phyloP scores from a whole-genome alignment of 1,140 invertebrate species.

The Dendroctonus ponderosae region DNA sequence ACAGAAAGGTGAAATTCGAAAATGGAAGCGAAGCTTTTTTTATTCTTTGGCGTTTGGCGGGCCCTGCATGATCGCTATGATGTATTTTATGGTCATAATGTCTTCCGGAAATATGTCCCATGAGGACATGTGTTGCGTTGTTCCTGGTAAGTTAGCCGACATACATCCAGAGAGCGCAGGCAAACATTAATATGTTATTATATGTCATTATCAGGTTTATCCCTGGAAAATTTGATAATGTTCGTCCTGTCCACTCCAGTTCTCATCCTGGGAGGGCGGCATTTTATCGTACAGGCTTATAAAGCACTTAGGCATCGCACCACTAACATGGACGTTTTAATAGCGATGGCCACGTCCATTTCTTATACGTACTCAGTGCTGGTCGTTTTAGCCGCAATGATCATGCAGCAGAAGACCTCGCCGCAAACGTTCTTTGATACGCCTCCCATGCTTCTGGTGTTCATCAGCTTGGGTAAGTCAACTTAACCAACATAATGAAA shows the following conservation, averaged over 20 bases:
- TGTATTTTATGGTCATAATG: constrained; percentile 89
- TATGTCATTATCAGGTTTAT: constrained; percentile 68
- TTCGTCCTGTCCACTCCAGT: constrained; percentile 95
- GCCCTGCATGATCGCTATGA: constrained; percentile 95
- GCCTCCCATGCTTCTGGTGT: constrained; percentile 96
- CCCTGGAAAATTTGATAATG: constrained; percentile 92
- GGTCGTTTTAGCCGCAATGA: constrained; percentile 80
- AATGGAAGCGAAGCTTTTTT: constrained; percentile 93
- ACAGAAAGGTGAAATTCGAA: constrained; percentile 80
- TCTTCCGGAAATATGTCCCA: constrained; percentile 57
- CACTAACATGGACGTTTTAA: constrained; percentile 98
- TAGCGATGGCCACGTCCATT: constrained; percentile 96
- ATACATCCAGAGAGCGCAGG: too few species aligned
- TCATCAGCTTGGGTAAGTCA: constrained; percentile 87
- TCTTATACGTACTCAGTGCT: constrained; percentile 90
- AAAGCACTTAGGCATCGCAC: constrained; percentile 85
- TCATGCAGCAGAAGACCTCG: constrained; percentile 72
- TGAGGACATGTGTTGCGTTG: constrained; percentile 75
- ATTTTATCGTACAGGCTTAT: constrained; percentile 96
- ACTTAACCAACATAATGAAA: background rate
- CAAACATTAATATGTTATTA: too few species aligned
- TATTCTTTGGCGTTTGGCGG: constrained; percentile 91
- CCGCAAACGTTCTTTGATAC: constrained; percentile 99
- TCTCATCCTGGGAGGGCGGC: constrained; percentile 92
- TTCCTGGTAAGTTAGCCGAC: constrained; percentile 56